phyloP scores from a whole-genome alignment of 2,888 invertebrate species.

The Elysia crispata region DNA sequence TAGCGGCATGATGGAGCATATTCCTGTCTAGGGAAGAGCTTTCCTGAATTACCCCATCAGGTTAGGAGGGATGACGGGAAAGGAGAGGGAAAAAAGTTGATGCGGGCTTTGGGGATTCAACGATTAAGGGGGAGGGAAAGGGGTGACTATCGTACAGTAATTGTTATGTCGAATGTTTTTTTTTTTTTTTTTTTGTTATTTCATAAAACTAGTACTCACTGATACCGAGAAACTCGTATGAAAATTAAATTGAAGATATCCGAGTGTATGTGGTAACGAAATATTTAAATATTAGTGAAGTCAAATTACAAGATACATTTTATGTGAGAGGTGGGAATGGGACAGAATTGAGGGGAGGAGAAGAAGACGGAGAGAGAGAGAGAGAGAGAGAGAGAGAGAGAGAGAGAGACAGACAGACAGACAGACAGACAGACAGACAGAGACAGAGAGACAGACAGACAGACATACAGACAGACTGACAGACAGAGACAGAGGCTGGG shows the following conservation, averaged over 20 bases:
- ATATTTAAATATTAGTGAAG: too few species aligned
- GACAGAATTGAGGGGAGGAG: neutral
- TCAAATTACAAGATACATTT: neutral
- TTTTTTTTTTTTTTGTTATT: too few species aligned
- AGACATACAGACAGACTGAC: slow-evolving; percentile 4
- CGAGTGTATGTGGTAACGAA: too few species aligned
- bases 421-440: slow-evolving; percentile 20
- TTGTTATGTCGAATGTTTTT: too few species aligned
- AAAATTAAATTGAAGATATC: too few species aligned
- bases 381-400: slow-evolving; percentile 9
- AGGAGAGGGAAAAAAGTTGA: slow-evolving; percentile 21
- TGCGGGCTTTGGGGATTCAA: too few species aligned
- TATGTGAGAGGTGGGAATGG: neutral
- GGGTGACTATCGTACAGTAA: too few species aligned
- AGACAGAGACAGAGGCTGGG: too few species aligned
- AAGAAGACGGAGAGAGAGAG: slow-evolving; percentile 5
- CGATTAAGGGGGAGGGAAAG: too few species aligned
- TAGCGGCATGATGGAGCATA: neutral
- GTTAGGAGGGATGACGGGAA: neutral
- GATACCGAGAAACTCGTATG: too few species aligned
- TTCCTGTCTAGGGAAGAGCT: neutral
- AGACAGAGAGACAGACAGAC: slow-evolving; percentile 21
- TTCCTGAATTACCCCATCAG: too few species aligned
- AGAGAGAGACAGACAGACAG: slow-evolving; percentile 4
- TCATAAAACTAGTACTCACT: too few species aligned